Conservation (phyloP, 2,888 invertebrate genomes). For the Drosophila kokeensis region DNA sequence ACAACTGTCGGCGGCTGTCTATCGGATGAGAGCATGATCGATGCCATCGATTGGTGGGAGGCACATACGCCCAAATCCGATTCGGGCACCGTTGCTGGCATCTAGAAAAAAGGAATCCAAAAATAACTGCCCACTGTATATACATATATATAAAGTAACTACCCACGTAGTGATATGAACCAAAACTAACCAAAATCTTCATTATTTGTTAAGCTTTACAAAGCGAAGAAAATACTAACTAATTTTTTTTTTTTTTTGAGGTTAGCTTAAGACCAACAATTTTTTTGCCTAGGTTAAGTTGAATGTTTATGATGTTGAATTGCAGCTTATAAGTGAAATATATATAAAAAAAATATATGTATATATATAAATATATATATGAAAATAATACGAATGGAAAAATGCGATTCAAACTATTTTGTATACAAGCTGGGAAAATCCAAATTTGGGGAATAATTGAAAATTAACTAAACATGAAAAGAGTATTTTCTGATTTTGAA, state of each 20-base stretch:
- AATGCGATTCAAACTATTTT: not conserved
- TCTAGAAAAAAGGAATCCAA: conserved; percentile 5
- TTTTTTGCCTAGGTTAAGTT: conserved; percentile 53
- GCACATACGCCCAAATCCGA: conserved; percentile 84
- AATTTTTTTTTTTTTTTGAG: conserved; percentile 33
- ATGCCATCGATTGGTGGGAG: conserved; percentile 87
- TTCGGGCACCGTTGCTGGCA: conserved; percentile 53
- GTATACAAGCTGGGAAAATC: not conserved
- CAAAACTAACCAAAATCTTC: conserved; percentile 37
- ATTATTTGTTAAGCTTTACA: conserved; percentile 6
- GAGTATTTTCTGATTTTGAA: not conserved
- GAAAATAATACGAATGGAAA: not conserved
- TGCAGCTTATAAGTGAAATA: conserved; percentile 32
- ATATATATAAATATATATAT: not conserved
- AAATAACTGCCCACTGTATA: conserved; percentile 24
- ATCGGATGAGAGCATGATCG: conserved; percentile 86
- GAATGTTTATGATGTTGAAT: conserved; percentile 50
- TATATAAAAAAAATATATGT: conserved; percentile 14
- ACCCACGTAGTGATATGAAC: conserved; percentile 40
- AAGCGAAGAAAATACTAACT: not conserved
- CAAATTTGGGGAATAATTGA: not conserved
- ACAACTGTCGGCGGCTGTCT: conserved; percentile 66
- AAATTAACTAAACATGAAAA: not conserved
- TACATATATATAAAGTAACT: conserved; percentile 23
- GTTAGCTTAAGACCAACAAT: conserved; percentile 22